phyloP scores from a whole-genome alignment of 2,113 vertebrate genomes.

The Mesitornis unicolor region DNA sequence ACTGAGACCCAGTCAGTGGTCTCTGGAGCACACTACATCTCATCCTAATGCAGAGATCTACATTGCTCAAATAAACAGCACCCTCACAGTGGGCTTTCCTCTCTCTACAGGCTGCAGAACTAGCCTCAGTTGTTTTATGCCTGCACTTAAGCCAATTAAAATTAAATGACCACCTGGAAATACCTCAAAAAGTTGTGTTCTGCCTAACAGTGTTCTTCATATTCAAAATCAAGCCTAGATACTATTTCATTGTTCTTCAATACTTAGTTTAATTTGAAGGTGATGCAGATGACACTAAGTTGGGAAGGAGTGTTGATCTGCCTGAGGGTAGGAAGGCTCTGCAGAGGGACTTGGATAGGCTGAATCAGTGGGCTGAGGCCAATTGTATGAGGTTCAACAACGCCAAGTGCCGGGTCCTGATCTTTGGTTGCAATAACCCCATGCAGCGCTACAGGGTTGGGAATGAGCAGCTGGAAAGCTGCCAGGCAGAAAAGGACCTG shows the following conservation, averaged over 20 bases:
- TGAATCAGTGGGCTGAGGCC: no score
- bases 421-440: no score
- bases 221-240: neutral
- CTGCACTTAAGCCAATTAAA: neutral
- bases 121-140: neutral
- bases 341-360: no score
- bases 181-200: neutral
- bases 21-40: neutral
- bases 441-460: no score
- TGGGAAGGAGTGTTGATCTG: no score
- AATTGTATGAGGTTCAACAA: no score
- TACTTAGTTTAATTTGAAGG: neutral
- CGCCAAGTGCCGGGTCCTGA: no score
- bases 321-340: no score
- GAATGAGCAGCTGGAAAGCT: no score
- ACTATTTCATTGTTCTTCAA: neutral
- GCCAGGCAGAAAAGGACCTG: no score
- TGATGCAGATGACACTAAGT: no score
- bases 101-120: neutral
- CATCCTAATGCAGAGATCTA: neutral
- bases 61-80: neutral
- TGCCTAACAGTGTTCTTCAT: neutral
- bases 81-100: neutral
- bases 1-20: neutral
- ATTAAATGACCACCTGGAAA: neutral